Percentiles rank a stretch among this genome's conserved stretches.
These are phyloP conservation scores for Globodera ellingtonae DNA, from an alignment of 1,140 invertebrate species.

Conservation along the genomic window DNA sequence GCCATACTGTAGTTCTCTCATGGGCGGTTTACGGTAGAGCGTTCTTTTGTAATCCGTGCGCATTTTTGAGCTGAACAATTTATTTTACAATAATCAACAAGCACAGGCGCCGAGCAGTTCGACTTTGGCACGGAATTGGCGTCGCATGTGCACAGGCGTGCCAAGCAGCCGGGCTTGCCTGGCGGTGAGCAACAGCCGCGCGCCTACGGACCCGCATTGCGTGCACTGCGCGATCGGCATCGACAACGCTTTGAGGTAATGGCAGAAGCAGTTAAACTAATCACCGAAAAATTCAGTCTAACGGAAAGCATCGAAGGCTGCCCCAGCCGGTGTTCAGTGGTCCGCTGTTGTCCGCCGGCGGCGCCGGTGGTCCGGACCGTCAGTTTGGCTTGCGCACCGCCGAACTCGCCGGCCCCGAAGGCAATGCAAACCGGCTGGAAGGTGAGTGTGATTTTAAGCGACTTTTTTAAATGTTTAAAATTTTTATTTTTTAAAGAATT, in stretches of 20 bases:
- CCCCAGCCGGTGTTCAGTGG: constrained; percentile 9
- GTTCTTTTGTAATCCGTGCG: no score
- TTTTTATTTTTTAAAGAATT: constrained; percentile 17
- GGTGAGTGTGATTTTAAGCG: constrained; percentile 20
- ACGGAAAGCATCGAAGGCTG: not conserved
- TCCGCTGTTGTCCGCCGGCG: constrained; percentile 8
- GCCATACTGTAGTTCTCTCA: not conserved
- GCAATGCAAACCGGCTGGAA: constrained; percentile 24
- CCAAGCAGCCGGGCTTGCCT: not conserved
- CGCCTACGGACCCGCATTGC: constrained; percentile 13
- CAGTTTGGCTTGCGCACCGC: constrained; percentile 29
- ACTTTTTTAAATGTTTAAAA: constrained; percentile 12
- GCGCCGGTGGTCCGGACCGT: constrained; percentile 20
- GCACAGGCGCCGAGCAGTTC: not conserved
- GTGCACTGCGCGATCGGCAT: constrained; percentile 14
- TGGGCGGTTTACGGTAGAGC: not conserved
- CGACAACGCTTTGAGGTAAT: not conserved
- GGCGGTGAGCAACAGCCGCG: constrained; percentile 7
- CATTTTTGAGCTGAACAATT: no score
- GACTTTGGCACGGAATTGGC: not conserved
- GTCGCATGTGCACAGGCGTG: not conserved
- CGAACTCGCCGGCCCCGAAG: not conserved
- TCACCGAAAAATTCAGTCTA: not conserved
- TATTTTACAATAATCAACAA: not conserved
- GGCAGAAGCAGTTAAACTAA: no score